Evolutionary conservation across 2,888 invertebrate species (phyloP), one percentile per base, ranked within the genome.

Genomic region (Drosophila acutilabella): DNA sequence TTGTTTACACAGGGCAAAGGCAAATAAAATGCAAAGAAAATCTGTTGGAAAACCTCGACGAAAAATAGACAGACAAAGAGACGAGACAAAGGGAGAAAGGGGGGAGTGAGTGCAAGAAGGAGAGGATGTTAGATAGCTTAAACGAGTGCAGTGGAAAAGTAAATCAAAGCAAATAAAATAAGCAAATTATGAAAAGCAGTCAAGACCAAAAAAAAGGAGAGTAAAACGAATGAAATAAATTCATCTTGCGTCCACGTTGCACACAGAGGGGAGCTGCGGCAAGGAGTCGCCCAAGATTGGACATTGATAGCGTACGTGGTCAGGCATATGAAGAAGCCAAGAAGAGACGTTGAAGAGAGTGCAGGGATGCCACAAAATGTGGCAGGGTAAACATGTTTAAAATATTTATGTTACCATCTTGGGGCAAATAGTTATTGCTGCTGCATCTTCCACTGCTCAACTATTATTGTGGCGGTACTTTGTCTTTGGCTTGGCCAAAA

Each of bases 281-380:
- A 41, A 51, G 67, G n/a, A 68, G 62, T 56, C 48, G 41, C 45
- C 40, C 64, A 69, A 80, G 78, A 80, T 80, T 80, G 82, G 80
- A 80, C 80, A 80, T 82, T 82, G 80, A 82, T 80, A 82, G 80
- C 78, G 74, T 78, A 80, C 82, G 80, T 80, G 82, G 80, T 74
- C 80, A 71, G 82, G 62, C 74, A 65, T 54, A 45, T 50, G 54
- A 48, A 65, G 59, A 18, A 36, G 16, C 57, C 20, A 4, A 14
- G 13, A 33, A 6, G 26, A 10, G 30, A 8, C 26, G 26, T 26
- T 26, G 26, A 1, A 26, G 26, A 26, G 26, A 7, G 26, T 6
- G 6, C 6, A 5, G 11, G 38, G 10, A 47, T 40, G 41, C 54
- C 54, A 53, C 64, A 57, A 76, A 60, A 80, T 77, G 70, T 77